Conservation (phyloP, 2,888 invertebrate genomes). For the Quadriops clusia region DNA sequence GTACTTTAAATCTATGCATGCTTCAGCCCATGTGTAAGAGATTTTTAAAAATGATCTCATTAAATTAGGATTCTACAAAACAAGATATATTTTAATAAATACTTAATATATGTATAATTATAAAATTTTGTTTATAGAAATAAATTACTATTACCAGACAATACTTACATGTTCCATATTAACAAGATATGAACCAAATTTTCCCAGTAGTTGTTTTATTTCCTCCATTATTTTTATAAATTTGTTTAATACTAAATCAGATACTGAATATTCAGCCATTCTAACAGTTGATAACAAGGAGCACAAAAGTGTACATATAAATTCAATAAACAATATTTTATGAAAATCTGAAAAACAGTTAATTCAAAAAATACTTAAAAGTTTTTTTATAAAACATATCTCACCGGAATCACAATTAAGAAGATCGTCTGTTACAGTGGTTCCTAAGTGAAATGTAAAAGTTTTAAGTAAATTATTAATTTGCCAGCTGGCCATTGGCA, state of each 20-base stretch:
- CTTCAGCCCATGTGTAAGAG: constrained; percentile 31
- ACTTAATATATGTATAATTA: neutral
- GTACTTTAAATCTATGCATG: constrained; percentile 26
- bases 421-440: constrained; percentile 19
- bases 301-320: constrained; percentile 24
- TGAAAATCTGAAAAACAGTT: constrained; percentile 20
- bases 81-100: constrained; percentile 5
- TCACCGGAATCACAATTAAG: constrained; percentile 11
- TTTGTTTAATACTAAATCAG: constrained; percentile 25
- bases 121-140: too few species aligned
- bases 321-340: constrained; percentile 25
- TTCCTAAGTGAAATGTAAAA: constrained; percentile 26
- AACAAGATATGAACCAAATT: constrained; percentile 28
- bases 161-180: constrained; percentile 30
- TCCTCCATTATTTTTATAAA: constrained; percentile 26
- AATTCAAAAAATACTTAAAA: constrained; percentile 6
- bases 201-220: constrained; percentile 23
- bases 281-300: constrained; percentile 27
- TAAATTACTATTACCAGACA: neutral
- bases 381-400: constrained; percentile 2
- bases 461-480: constrained; percentile 31
- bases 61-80: constrained; percentile 29
- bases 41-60: constrained; percentile 31
- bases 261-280: constrained; percentile 29
- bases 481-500: constrained; percentile 27